A percentile compares a stretch with the other conserved stretches of the same genome.
phyloP scores from a whole-genome alignment of 2,113 vertebrate species.

The Canis aureus region DNA sequence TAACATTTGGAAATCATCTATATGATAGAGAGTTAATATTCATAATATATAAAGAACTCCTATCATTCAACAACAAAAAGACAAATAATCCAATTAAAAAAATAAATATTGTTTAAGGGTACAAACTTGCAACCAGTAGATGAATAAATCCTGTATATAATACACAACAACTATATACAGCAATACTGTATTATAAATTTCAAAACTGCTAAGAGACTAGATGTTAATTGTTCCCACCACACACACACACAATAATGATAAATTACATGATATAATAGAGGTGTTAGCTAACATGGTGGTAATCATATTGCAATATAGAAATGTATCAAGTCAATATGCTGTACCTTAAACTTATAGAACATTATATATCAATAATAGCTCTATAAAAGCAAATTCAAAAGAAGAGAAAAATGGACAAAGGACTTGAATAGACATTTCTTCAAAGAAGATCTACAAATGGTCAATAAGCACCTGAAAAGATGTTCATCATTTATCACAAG shows the following conservation, averaged over 20 bases:
- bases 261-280: background rate
- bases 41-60: background rate
- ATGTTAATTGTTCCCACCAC: background rate
- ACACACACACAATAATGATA: background rate
- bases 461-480: conserved; percentile 26
- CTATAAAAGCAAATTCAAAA: background rate
- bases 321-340: background rate
- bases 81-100: background rate
- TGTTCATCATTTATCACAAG: background rate
- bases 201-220: background rate
- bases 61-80: background rate
- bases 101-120: background rate
- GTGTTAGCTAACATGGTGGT: background rate
- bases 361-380: background rate
- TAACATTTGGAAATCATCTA: background rate
- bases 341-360: background rate
- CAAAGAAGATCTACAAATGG: background rate
- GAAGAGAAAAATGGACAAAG: background rate
- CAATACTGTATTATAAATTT: background rate
- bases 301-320: background rate
- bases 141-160: background rate
- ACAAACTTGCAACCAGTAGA: background rate
- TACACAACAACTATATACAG: background rate
- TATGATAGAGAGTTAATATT: background rate
- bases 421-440: background rate